Evolutionary conservation across 2,797 vertebrate genomes (phyloP).

Genomic region (Anguilla obscura): DNA sequence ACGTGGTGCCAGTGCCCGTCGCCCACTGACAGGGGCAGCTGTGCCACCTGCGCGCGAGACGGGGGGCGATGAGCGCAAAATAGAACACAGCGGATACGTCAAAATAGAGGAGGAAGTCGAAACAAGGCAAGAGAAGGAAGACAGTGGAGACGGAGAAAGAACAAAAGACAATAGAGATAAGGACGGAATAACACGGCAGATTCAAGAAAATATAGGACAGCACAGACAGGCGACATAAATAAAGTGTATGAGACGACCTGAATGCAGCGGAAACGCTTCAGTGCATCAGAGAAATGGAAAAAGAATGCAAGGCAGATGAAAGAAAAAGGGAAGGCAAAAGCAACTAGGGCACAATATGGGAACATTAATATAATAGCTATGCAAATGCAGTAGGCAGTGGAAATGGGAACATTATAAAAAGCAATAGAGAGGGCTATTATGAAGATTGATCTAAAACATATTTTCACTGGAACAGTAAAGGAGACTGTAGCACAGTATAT

Average conservation of each 20-base stretch:
- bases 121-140: not conserved
- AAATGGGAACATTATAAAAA: not conserved
- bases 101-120: not conserved
- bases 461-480: not conserved
- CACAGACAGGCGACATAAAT: not conserved
- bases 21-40: slow-evolving; percentile 90
- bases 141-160: not conserved
- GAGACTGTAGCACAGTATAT: not conserved
- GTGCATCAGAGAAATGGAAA: not conserved
- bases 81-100: not conserved
- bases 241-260: not conserved
- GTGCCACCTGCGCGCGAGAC: slow-evolving; percentile 80
- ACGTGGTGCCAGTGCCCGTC: slow-evolving; percentile 98
- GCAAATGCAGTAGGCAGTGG: not conserved
- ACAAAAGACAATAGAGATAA: not conserved
- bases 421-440: not conserved
- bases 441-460: not conserved
- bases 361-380: not conserved
- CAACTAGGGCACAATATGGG: not conserved
- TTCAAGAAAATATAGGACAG: not conserved
- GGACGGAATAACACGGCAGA: not conserved
- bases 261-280: not conserved
- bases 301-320: not conserved
- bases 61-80: not conserved
- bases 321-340: not conserved